Conservation (phyloP, 2,797 vertebrate species). For the Danio choprae region DNA sequence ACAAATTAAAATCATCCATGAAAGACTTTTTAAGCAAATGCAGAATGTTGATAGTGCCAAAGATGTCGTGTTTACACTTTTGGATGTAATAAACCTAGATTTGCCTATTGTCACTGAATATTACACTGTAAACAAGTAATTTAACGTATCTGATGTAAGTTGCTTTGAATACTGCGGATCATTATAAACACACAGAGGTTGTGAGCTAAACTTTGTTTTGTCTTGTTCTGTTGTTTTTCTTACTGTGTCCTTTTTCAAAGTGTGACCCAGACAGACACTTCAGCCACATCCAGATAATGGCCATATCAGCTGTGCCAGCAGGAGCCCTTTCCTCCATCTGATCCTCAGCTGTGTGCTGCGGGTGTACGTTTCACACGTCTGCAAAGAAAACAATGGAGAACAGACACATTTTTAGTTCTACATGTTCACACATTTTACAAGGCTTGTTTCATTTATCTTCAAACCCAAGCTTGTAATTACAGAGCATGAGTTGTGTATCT, state of each 20-base stretch:
- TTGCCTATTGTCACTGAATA: background rate
- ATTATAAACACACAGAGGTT: background rate
- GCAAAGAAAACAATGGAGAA: conserved; percentile 4
- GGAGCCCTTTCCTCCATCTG: background rate
- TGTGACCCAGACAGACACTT: background rate
- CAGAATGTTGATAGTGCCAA: background rate
- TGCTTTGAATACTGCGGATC: background rate
- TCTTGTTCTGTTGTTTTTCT: conserved; percentile 5
- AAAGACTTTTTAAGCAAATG: background rate
- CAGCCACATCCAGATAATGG: background rate
- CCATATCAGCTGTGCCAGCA: conserved; percentile 18
- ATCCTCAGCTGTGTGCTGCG: background rate
- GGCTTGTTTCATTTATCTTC: background rate
- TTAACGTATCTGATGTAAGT: background rate
- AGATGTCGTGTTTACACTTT: background rate
- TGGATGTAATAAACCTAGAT: background rate
- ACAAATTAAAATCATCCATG: background rate
- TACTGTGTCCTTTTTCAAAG: background rate
- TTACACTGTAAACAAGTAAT: background rate
- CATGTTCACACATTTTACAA: background rate
- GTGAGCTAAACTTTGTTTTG: background rate
- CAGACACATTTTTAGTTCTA: background rate
- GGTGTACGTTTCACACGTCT: background rate
- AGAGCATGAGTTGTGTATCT: conserved; percentile 12
- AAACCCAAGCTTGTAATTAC: conserved; percentile 20